Conservation (phyloP, 2,888 invertebrate species). For the Heliconius ismenius region DNA sequence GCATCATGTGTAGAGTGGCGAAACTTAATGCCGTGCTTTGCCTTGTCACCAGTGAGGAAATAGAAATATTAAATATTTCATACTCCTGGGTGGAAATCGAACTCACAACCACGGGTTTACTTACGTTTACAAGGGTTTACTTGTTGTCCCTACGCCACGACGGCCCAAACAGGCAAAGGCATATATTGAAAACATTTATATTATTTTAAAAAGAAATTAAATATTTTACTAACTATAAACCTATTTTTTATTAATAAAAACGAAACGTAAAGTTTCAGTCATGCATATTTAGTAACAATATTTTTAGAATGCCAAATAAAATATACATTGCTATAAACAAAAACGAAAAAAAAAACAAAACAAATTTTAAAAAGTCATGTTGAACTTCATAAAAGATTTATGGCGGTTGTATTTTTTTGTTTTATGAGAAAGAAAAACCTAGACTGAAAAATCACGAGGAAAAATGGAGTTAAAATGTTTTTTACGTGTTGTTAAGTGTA, state of each 20-base stretch:
- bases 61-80: too few species aligned
- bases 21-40: too few species aligned
- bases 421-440: constrained; percentile 14
- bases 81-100: too few species aligned
- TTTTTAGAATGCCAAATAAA: constrained; percentile 3
- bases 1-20: too few species aligned
- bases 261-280: background rate
- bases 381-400: constrained; percentile 20
- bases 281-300: constrained; percentile 2
- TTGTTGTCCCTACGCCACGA: too few species aligned
- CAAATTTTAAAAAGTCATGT: constrained; percentile 4
- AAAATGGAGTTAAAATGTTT: constrained; percentile 70
- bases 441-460: constrained; percentile 42
- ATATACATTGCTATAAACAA: constrained; percentile 9
- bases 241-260: background rate
- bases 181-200: too few species aligned
- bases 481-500: constrained; percentile 58
- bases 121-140: too few species aligned
- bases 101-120: too few species aligned
- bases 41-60: too few species aligned
- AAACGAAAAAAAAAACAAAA: background rate
- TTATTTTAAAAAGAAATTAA: background rate
- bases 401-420: constrained; percentile 19
- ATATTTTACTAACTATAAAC: background rate
- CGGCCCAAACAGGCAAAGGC: too few species aligned